Evolutionary conservation across 92 coral and sea anemone species (phyloP), one percentile per base, ranked within the genome.

Genomic region (Hydrozoanthus gracilis): DNA sequence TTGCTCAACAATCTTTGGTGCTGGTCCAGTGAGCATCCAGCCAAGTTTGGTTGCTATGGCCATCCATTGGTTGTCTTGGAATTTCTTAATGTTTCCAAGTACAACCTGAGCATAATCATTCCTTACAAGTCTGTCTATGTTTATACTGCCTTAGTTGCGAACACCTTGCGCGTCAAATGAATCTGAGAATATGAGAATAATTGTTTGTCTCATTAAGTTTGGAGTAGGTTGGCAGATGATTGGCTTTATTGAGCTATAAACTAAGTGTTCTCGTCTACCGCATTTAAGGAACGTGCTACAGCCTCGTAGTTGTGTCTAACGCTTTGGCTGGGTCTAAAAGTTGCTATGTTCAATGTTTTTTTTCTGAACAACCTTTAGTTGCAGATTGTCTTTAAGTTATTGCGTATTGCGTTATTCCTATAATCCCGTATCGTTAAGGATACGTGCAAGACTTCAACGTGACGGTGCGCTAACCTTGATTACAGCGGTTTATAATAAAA

Each of bases 391-490:
- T 83, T 89, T 92, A 68, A 89, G 88, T 27, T 58, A 82, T 83
- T 92, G 87, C 12, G 95, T 92, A 20, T 87, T 83, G 73, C 83
- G 89, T 62, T 91, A 87, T 55, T 83, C 39, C 39, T 89, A 92
- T 46, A 91, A 87, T 20, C 95, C 91, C 47, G 92, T 89, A 77
- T 89, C 91, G 14, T 83, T 48, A 4, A 92, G 88, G 18, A 89
- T 87, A 79, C 91, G 89, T 7, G 94, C 88, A 69, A 84, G 91
- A 47, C 88, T 71, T 56, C 73, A 73, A 50, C 45, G 49, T 60
- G 71, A 52, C 67, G 80, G 88, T 84, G 82, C 92, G 87, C 91
- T 74, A n/a, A n/a, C n/a, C n/a, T n/a, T n/a, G n/a, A n/a, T n/a
- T n/a, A n/a, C n/a, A 54, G 60, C 60, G 60, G 60, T 54, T 54